Conservation (phyloP, 1,140 invertebrate species). For the Daktulosphaira vitifoliae region DNA sequence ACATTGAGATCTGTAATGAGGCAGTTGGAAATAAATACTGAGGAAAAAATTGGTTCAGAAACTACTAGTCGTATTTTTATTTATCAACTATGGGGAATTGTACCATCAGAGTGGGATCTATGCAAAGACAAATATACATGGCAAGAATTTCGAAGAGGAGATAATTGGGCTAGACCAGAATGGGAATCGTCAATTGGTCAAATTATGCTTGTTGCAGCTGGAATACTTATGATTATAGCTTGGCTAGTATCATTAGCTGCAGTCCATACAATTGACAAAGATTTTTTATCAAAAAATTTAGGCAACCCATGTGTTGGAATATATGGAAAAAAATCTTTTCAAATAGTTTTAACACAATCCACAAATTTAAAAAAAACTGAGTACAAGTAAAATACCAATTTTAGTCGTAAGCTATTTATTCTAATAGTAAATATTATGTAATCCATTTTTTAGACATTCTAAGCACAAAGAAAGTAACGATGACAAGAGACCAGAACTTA, state of each 20-base stretch:
- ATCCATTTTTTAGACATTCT: constrained; percentile 1
- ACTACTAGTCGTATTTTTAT: constrained; percentile 7
- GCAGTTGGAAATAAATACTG: constrained; percentile 18
- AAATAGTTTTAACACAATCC: constrained; percentile 4
- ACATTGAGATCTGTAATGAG: constrained; percentile 5
- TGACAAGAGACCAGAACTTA: constrained; percentile 12
- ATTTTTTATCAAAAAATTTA: constrained; percentile 22
- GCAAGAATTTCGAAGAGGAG: constrained; percentile 15
- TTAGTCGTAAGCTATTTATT: too few relatives aligned
- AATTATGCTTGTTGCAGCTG: not conserved
- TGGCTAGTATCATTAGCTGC: constrained; percentile 17
- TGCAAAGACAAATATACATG: constrained; percentile 20
- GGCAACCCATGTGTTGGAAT: constrained; percentile 5
- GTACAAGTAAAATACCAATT: not conserved
- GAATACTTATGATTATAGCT: constrained; percentile 7
- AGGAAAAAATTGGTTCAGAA: constrained; percentile 22
- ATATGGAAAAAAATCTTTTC: constrained; percentile 18
- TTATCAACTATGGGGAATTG: constrained; percentile 26
- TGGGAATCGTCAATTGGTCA: constrained; percentile 15
- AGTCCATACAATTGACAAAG: constrained; percentile 6
- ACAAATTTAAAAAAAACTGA: constrained; percentile 13
- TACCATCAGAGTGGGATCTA: constrained; percentile 27
- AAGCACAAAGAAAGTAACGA: constrained; percentile 27
- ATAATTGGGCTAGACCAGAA: constrained; percentile 14
- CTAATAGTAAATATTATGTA: constrained; percentile 2